A percentile compares a stretch with the other conserved stretches of the same genome.
Evolutionary conservation across 2,888 invertebrate genomes (phyloP).

Genomic region (Dynastes hyllus): DNA sequence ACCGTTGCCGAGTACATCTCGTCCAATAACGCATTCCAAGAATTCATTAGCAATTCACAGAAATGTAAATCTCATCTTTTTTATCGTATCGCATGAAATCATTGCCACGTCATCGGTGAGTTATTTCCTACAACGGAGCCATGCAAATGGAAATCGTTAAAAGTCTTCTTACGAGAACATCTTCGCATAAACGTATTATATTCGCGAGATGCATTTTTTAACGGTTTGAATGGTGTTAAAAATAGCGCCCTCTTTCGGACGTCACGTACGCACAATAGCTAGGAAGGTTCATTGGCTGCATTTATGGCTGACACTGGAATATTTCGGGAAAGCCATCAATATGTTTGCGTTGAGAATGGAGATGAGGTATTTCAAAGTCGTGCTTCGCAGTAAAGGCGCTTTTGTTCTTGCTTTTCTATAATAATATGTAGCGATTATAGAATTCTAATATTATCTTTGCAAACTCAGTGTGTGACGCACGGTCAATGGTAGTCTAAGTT

Average conservation of each 20-base stretch:
- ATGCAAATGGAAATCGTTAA: slow-evolving; percentile 32
- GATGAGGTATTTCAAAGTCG: background rate
- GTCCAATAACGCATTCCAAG: background rate
- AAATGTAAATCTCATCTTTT: slow-evolving; percentile 22
- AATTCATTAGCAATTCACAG: slow-evolving; percentile 22
- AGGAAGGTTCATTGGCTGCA: slow-evolving; percentile 33
- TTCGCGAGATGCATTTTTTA: slow-evolving; percentile 36
- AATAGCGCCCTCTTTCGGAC: background rate
- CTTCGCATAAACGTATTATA: slow-evolving; percentile 15
- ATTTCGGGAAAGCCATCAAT: slow-evolving; percentile 9
- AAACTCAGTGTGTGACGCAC: no score
- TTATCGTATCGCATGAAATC: slow-evolving; percentile 13
- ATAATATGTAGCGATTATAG: no score
- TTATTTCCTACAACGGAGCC: background rate
- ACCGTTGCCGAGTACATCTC: background rate
- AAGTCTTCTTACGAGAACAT: background rate
- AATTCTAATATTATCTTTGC: no score
- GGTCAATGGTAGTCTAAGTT: no score
- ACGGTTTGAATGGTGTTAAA: slow-evolving; percentile 2
- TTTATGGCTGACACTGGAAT: slow-evolving; percentile 34
- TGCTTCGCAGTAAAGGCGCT: no score
- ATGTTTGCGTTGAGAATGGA: background rate
- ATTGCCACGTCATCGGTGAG: slow-evolving; percentile 1
- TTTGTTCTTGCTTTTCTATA: no score
- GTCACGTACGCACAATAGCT: slow-evolving; percentile 4